Conservation (phyloP, 2,888 invertebrate genomes). For the Carabus problematicus region DNA sequence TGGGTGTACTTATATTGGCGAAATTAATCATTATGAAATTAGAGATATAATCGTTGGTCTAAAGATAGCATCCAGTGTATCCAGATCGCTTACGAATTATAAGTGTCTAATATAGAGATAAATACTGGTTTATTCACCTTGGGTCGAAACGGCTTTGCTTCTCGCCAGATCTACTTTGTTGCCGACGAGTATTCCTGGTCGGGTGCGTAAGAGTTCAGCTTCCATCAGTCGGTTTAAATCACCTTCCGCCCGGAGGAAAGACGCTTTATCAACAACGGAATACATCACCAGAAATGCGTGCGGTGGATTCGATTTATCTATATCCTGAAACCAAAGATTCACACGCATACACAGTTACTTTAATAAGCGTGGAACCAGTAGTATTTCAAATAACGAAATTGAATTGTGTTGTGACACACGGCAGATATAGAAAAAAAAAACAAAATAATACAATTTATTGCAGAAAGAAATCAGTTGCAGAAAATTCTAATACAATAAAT, state of each 20-base stretch:
- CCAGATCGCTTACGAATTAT: too few species aligned
- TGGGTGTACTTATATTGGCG: too few species aligned
- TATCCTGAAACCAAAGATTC: conserved; percentile 65
- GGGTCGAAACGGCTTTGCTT: conserved; percentile 85
- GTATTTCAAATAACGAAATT: too few species aligned
- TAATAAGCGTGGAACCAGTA: too few species aligned
- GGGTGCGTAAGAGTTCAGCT: conserved; percentile 75
- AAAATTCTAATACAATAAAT: neutral
- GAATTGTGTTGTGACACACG: too few species aligned
- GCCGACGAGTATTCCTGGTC: conserved; percentile 86
- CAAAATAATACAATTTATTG: neutral
- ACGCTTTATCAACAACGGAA: conserved; percentile 90
- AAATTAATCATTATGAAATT: too few species aligned
- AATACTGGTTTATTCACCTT: too few species aligned
- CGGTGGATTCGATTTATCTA: conserved; percentile 73
- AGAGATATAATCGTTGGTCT: too few species aligned
- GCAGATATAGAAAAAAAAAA: neutral
- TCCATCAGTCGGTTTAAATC: conserved; percentile 80
- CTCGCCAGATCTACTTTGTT: conserved; percentile 95
- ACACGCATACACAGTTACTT: neutral
- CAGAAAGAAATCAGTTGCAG: neutral
- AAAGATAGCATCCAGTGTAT: too few species aligned
- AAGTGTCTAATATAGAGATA: too few species aligned
- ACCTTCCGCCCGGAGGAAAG: conserved; percentile 83
- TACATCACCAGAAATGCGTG: conserved; percentile 90